phyloP scores from a whole-genome alignment of 2,113 vertebrate genomes.

The Ursus arctos region DNA sequence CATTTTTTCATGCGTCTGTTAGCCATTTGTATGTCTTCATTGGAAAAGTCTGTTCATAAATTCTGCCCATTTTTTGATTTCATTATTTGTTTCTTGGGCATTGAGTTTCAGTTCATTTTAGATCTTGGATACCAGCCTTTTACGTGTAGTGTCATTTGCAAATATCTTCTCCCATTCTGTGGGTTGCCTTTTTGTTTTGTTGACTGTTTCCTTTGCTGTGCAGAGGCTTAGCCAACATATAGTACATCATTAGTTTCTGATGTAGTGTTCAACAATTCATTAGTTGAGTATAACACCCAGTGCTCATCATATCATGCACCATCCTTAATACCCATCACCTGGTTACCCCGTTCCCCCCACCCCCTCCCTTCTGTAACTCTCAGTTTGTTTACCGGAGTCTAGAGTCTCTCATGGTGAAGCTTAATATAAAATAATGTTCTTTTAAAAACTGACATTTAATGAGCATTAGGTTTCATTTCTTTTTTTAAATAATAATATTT shows the following conservation, averaged over 20 bases:
- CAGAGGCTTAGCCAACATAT: not conserved
- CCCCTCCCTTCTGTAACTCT: not conserved
- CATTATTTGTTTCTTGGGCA: too few relatives aligned
- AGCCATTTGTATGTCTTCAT: too few relatives aligned
- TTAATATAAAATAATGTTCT: slow-evolving; percentile 33
- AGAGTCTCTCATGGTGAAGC: not conserved
- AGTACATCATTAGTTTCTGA: not conserved
- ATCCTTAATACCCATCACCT: not conserved
- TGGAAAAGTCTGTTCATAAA: too few relatives aligned
- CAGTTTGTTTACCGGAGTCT: not conserved
- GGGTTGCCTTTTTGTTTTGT: too few relatives aligned
- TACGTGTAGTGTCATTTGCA: too few relatives aligned
- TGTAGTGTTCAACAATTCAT: not conserved
- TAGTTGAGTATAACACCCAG: not conserved
- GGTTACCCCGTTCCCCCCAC: not conserved
- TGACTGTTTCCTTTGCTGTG: too few relatives aligned
- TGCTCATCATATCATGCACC: not conserved
- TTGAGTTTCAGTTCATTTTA: too few relatives aligned
- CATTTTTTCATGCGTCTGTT: too few relatives aligned
- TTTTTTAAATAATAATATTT: too few relatives aligned
- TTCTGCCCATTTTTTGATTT: too few relatives aligned
- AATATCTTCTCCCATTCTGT: too few relatives aligned
- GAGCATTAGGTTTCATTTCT: slow-evolving; percentile 40
- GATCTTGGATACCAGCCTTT: too few relatives aligned
- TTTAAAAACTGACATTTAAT: not conserved